phyloP scores from a whole-genome alignment of 2,888 invertebrate genomes.

The Beris morrisii region DNA sequence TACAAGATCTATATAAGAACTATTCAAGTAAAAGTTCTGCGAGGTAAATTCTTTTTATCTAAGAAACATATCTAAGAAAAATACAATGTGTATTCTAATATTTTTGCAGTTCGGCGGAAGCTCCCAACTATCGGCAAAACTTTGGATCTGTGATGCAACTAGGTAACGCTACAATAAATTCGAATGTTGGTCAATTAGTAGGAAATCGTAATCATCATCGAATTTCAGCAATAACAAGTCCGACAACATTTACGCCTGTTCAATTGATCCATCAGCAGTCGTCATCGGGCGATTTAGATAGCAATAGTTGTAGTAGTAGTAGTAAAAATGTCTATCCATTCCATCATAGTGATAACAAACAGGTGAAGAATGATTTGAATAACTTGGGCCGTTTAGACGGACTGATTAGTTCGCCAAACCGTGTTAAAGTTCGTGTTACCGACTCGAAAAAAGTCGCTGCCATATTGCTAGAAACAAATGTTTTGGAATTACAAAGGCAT shows the following conservation, averaged over 20 bases:
- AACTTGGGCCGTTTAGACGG: constrained; percentile 68
- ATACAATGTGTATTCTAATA: neutral
- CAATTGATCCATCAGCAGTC: constrained; percentile 21
- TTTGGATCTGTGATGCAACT: constrained; percentile 30
- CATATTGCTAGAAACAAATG: constrained; percentile 80
- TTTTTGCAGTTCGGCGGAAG: constrained; percentile 44
- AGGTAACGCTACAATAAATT: constrained; percentile 15
- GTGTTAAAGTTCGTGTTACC: constrained; percentile 66
- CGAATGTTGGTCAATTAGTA: constrained; percentile 1
- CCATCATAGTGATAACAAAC: constrained; percentile 48
- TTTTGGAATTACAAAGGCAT: constrained; percentile 81
- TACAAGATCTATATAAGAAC: constrained; percentile 59
- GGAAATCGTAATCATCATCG: constrained; percentile 4
- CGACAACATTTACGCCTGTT: constrained; percentile 25
- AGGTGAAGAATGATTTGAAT: constrained; percentile 45
- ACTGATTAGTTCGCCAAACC: constrained; percentile 67
- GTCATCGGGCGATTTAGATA: constrained; percentile 16
- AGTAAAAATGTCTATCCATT: constrained; percentile 42
- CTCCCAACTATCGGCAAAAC: constrained; percentile 49
- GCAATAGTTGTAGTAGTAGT: constrained; percentile 14
- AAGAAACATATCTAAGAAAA: neutral
- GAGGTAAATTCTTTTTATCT: constrained; percentile 46
- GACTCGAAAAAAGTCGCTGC: constrained; percentile 78
- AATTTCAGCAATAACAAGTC: constrained; percentile 7
- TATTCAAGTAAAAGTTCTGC: constrained; percentile 50